These are phyloP conservation scores for Tapirus terrestris DNA, from an alignment of 2,113 vertebrate species.

Conservation along the genomic window DNA sequence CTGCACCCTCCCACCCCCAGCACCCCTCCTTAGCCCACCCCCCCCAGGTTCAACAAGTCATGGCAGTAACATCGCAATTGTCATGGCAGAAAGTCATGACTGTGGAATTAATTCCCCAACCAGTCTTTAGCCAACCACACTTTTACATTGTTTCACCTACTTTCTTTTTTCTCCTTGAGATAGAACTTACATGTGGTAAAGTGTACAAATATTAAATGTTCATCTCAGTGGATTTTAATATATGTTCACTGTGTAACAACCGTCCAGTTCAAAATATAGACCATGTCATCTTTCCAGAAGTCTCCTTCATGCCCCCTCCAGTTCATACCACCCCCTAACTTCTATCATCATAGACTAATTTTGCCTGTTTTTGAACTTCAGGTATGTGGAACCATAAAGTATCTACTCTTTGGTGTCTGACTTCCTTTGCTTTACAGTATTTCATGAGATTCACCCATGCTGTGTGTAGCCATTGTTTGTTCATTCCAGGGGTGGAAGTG, in stretches of 20 bases:
- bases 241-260: not conserved
- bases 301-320: not conserved
- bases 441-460: not conserved
- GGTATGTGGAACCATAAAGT: not conserved
- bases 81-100: not conserved
- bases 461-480: not conserved
- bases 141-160: not conserved
- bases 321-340: not conserved
- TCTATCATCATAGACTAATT: not conserved
- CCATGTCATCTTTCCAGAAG: not conserved
- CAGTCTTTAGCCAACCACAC: not conserved
- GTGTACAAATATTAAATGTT: not conserved
- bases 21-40: not conserved
- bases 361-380: not conserved
- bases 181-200: not conserved
- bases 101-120: not conserved
- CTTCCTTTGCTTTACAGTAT: conserved; percentile 22
- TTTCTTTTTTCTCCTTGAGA: not conserved
- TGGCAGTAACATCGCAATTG: not conserved
- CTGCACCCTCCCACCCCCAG: not conserved
- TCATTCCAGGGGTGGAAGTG: conserved; percentile 22
- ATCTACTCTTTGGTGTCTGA: not conserved
- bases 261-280: conserved; percentile 31
- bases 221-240: conserved; percentile 22
- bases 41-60: not conserved